Evolutionary conservation across 2,113 vertebrate species (phyloP).

Genomic region (Apeltes quadracus): DNA sequence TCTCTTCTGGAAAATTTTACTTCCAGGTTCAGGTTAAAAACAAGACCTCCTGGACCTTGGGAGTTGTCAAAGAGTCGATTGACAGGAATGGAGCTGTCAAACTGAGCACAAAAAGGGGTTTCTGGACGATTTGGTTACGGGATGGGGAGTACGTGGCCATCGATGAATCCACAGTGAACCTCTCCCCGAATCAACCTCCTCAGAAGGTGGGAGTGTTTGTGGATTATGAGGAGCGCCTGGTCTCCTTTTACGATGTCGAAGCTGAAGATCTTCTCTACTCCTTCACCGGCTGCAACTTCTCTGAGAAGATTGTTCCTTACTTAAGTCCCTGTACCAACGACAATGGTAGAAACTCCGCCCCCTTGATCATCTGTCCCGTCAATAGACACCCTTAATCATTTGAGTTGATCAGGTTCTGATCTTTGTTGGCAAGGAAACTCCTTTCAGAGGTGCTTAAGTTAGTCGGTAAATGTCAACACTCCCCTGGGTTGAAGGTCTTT

Average conservation of each 20-base stretch:
- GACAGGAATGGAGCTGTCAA: neutral
- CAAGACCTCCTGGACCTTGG: neutral
- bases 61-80: no score
- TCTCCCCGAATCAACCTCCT: neutral
- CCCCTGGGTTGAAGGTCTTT: no score
- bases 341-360: conserved; percentile 4
- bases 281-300: conserved; percentile 16
- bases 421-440: neutral
- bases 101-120: neutral
- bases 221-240: neutral
- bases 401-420: neutral
- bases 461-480: no score
- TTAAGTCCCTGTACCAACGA: conserved; percentile 3
- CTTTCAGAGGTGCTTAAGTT: no score
- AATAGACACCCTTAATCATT: neutral
- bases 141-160: neutral
- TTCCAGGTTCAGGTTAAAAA: conserved; percentile 8
- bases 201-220: neutral
- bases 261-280: conserved; percentile 16
- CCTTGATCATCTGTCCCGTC: neutral
- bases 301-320: neutral
- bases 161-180: rapidly evolving
- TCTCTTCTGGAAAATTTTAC: neutral
- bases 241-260: conserved; percentile 15
- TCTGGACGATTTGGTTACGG: neutral